phyloP scores from a whole-genome alignment of 37 sponge, comb jelly and placozoan genomes.

The Hormiphora californensis region DNA sequence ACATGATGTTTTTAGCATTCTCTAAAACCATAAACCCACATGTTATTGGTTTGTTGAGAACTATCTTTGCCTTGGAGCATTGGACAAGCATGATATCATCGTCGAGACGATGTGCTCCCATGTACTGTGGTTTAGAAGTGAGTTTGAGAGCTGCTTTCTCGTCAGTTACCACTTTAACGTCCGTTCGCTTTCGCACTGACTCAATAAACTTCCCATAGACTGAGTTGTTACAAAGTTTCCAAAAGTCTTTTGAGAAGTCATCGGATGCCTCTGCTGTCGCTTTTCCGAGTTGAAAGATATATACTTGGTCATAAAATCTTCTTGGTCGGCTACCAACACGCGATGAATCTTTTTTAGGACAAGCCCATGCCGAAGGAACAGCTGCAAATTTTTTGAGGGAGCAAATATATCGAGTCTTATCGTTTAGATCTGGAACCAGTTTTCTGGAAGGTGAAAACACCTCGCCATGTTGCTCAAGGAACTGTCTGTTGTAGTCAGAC shows the following conservation, averaged over 20 bases:
- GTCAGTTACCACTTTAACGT: not conserved
- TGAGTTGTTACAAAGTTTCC: constrained; percentile 26
- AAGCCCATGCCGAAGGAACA: not conserved
- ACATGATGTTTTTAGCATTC: constrained; percentile 15
- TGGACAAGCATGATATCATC: not conserved
- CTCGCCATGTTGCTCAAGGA: not conserved
- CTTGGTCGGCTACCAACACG: not conserved
- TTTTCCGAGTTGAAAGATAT: not conserved
- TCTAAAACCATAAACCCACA: constrained; percentile 26
- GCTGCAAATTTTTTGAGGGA: constrained; percentile 9
- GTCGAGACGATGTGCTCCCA: not conserved
- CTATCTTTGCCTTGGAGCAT: not conserved
- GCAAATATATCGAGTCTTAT: not conserved
- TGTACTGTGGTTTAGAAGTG: constrained; percentile 7
- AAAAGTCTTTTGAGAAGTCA: not conserved
- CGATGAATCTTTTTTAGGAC: not conserved
- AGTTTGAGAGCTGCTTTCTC: not conserved
- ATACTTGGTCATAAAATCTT: not conserved
- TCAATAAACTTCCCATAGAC: constrained; percentile 39
- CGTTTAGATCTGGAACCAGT: not conserved
- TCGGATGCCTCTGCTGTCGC: not conserved
- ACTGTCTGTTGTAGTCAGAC: not conserved
- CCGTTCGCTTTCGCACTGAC: not conserved
- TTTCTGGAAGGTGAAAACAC: not conserved
- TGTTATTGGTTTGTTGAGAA: not conserved